Base-by-base conservation (phyloP, 2,113 vertebrate species). In the Meriones unguiculatus region DNA sequence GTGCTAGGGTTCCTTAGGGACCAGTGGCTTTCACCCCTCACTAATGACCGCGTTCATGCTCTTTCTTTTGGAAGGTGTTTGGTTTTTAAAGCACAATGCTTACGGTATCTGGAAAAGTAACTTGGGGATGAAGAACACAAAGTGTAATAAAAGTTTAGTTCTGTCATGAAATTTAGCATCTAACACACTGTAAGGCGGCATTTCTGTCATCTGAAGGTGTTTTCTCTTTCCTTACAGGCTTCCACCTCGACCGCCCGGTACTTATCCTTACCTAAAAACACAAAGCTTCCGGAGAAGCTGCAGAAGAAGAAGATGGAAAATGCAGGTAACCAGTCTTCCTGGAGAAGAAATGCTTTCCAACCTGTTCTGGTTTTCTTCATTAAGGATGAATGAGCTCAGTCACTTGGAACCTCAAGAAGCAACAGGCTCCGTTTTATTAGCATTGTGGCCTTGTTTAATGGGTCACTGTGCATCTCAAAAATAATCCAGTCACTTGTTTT, bases 221-320 rank as follows among this genome's bases (percentile, higher is more conserved):
- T 90, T 92, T 92, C 35, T 90, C 70, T 75, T 96, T 35, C 92
- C 67, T 80, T 59, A 80, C 86, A 99, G 99, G 98, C 97, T 92
- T 97, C 98, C 57, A 96, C 98, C n/a, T 98, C 99, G 92, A 97
- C 98, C 32, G 96, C 98, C 62, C 97, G 99, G 52, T 99, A 98
- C 90, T 98, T 99, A 93, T 99, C 99, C 24, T 98, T 99, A 96
- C 99, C 99, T 91, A 99, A 99, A 97, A 98, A 99, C 62, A 98
- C 99, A 78, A 99, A 99, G 96, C 98, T 99, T 18, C 98, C 99
- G 90, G 99, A 99, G 97, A 99, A 98, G 90, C 96, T 98, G 65
- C 98, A 98, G 94, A 98, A 98, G 98, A 98, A 98, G 69, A 98
- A 98, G 96, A 93, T 97, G 80, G 97, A 98, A 97, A 98, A 98